A percentile compares a stretch with the other conserved stretches of the same genome.
These are phyloP conservation scores for Dendrocopos noguchii DNA, from an alignment of 2,113 vertebrate species.

Conservation along the genomic window DNA sequence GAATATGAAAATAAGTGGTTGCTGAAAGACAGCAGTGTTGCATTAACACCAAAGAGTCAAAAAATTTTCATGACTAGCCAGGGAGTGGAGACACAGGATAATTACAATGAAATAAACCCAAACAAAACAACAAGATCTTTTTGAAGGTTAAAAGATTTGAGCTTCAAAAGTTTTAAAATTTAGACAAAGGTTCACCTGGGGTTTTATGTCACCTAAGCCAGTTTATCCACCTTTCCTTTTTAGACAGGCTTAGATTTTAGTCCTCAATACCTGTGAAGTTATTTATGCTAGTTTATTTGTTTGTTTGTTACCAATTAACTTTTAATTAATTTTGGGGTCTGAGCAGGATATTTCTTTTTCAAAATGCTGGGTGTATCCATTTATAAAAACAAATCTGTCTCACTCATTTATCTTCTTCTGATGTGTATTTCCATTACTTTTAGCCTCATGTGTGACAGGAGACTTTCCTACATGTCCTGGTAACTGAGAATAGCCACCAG, in stretches of 20 bases:
- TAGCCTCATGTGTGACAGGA: background rate
- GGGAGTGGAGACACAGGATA: conserved; percentile 8
- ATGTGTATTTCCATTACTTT: conserved; percentile 46
- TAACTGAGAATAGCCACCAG: background rate
- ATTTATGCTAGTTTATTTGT: conserved; percentile 52
- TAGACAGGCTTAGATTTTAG: conserved; percentile 48
- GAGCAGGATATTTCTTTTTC: conserved; percentile 46
- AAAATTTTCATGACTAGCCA: conserved; percentile 28
- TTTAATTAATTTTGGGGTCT: conserved; percentile 43
- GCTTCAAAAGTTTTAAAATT: conserved; percentile 49
- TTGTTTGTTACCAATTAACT: conserved; percentile 64
- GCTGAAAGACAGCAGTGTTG: background rate
- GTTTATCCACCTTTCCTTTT: conserved; percentile 31
- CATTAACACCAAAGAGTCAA: background rate
- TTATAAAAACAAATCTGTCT: conserved; percentile 52
- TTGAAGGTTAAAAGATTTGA: conserved; percentile 54
- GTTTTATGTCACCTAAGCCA: conserved; percentile 42
- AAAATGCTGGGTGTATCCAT: conserved; percentile 45
- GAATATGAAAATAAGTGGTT: background rate
- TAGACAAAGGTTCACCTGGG: conserved; percentile 55
- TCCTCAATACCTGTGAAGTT: conserved; percentile 55
- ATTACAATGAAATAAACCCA: conserved; percentile 16
- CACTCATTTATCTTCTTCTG: conserved; percentile 36
- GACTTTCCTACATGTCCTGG: background rate
- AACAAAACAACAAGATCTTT: conserved; percentile 38